A percentile compares a stretch with the other conserved stretches of the same genome.
Evolutionary conservation across 2,797 vertebrate species (phyloP).

Genomic region (Iguana delicatissima): DNA sequence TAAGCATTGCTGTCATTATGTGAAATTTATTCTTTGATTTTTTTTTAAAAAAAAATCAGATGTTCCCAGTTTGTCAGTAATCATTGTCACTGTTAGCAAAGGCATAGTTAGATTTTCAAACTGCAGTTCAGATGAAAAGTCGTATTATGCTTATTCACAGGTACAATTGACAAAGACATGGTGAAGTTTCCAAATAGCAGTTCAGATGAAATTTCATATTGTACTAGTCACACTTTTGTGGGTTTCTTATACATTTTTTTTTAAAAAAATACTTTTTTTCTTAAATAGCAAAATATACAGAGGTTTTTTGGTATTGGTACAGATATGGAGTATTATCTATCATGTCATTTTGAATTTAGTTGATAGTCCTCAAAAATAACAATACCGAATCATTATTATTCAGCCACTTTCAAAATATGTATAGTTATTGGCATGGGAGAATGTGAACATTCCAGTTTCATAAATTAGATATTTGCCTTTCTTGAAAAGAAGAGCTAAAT

Average conservation of each 20-base stretch:
- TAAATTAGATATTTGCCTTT: background rate
- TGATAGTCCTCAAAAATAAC: background rate
- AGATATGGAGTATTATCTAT: background rate
- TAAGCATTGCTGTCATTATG: background rate
- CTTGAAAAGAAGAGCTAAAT: slow-evolving; percentile 8
- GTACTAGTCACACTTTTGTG: background rate
- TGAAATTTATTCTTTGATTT: slow-evolving; percentile 19
- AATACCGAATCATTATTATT: background rate
- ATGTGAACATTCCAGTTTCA: background rate
- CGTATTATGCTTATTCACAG: too few species aligned
- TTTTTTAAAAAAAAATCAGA: background rate
- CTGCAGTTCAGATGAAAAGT: too few species aligned
- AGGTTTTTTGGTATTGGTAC: background rate
- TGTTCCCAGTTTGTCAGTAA: background rate
- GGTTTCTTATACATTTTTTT: background rate
- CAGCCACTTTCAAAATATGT: background rate
- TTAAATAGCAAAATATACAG: background rate
- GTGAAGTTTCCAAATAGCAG: background rate
- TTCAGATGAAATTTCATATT: background rate
- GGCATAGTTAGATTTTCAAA: too few species aligned
- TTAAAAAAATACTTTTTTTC: background rate
- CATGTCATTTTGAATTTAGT: slow-evolving; percentile 9
- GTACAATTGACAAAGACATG: background rate
- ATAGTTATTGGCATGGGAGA: slow-evolving; percentile 13
- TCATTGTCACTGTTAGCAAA: too few species aligned